A percentile compares a stretch with the other conserved stretches of the same genome.
Conservation (phyloP, 1,140 invertebrate genomes). For the Tetragonula clypearis region DNA sequence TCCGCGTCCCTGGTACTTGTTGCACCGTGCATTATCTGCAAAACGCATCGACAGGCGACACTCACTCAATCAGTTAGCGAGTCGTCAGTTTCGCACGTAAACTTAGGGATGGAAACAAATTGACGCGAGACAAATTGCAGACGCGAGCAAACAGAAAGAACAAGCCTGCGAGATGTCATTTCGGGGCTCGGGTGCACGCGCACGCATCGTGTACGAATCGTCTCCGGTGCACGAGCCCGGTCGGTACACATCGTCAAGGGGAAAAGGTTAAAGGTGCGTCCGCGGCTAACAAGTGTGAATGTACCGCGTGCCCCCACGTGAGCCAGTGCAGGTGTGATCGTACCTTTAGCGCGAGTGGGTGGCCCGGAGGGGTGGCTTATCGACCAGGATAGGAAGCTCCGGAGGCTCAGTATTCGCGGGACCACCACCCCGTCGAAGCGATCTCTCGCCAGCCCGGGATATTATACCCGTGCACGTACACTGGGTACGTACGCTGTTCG, state of each 20-base stretch:
- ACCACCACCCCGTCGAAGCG: slow-evolving; percentile 76
- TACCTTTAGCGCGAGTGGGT: slow-evolving; percentile 71
- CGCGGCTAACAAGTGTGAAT: neutral
- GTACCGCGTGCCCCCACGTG: slow-evolving; percentile 24
- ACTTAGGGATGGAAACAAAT: neutral
- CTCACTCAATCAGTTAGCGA: too few relatives aligned
- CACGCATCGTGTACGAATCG: neutral
- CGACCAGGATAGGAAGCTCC: slow-evolving; percentile 73
- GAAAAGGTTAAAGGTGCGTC: slow-evolving; percentile 23
- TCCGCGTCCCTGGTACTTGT: neutral
- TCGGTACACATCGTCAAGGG: neutral
- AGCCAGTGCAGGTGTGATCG: slow-evolving; percentile 53
- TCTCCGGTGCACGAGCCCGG: too few relatives aligned
- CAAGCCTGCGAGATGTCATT: neutral
- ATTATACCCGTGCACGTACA: neutral
- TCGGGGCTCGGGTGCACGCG: neutral
- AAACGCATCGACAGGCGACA: neutral
- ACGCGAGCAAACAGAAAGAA: neutral
- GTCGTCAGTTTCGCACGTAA: too few relatives aligned
- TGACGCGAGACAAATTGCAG: neutral
- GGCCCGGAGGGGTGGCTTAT: slow-evolving; percentile 74
- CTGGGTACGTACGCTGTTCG: neutral
- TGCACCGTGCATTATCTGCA: neutral
- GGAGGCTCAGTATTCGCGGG: slow-evolving; percentile 78
- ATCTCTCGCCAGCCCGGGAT: slow-evolving; percentile 35